Conservation (phyloP, 2,888 invertebrate species). For the Agrilus cyanescens region DNA sequence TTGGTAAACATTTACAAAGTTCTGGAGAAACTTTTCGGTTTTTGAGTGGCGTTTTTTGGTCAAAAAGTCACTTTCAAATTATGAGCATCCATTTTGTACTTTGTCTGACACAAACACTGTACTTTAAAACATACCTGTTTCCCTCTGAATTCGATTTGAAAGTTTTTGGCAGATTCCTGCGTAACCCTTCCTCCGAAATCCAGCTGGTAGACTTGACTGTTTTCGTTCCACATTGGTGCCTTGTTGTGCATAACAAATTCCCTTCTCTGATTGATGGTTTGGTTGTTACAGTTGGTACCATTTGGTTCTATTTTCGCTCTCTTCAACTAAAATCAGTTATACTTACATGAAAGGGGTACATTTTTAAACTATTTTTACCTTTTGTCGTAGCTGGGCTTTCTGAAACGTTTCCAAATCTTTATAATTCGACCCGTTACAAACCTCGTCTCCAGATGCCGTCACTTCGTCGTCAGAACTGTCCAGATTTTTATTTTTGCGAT, state of each 20-base stretch:
- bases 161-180: constrained; percentile 98
- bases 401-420: constrained; percentile 83
- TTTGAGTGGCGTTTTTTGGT: background rate
- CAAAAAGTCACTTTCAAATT: background rate
- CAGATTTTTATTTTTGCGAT: constrained; percentile 56
- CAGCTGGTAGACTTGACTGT: constrained; percentile 95
- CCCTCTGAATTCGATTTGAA: constrained; percentile 94
- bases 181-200: constrained; percentile 99
- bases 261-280: constrained; percentile 44
- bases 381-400: constrained; percentile 81
- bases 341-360: too few relatives aligned
- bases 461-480: constrained; percentile 79
- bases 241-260: constrained; percentile 97
- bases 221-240: constrained; percentile 86
- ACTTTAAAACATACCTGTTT: constrained; percentile 61
- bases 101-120: too few relatives aligned
- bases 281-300: constrained; percentile 34
- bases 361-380: constrained; percentile 42
- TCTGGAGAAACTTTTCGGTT: background rate
- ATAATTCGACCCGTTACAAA: constrained; percentile 60
- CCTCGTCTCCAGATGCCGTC: constrained; percentile 43
- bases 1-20: background rate
- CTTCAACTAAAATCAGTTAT: constrained; percentile 48
- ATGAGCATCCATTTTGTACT: too few relatives aligned
- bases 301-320: constrained; percentile 51